Conservation (phyloP, 2,888 invertebrate species). For the Caenorhabditis sp. region DNA sequence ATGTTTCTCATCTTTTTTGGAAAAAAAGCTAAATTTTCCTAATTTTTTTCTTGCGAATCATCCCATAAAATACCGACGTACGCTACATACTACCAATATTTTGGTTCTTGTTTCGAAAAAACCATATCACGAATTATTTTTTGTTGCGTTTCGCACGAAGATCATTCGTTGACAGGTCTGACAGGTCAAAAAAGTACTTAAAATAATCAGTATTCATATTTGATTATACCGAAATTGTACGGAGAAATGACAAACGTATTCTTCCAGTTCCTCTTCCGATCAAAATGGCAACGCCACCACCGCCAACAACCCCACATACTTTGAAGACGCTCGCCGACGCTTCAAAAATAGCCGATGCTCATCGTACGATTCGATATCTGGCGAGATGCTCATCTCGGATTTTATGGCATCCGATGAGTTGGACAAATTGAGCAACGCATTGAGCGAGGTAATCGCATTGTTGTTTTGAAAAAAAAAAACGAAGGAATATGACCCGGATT, state of each 20-base stretch:
- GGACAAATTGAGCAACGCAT: conserved; percentile 67
- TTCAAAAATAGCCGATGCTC: conserved; percentile 25
- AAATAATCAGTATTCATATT: too few relatives aligned
- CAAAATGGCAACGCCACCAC: conserved; percentile 24
- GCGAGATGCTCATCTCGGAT: conserved; percentile 45
- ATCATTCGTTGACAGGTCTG: too few relatives aligned
- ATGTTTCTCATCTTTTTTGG: too few relatives aligned
- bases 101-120: too few relatives aligned
- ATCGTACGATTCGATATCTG: conserved; percentile 33
- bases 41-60: not conserved
- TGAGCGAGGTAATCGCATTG: conserved; percentile 59
- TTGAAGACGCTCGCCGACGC: conserved; percentile 13
- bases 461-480: conserved; percentile 17
- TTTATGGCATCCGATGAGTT: conserved; percentile 62
- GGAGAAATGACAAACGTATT: conserved; percentile 2
- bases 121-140: too few relatives aligned
- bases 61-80: not conserved
- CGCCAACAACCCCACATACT: not conserved
- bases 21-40: not conserved
- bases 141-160: too few relatives aligned
- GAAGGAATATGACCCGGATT: conserved; percentile 1
- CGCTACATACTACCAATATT: too few relatives aligned
- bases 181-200: too few relatives aligned
- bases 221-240: too few relatives aligned
- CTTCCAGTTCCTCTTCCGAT: conserved; percentile 18